A percentile compares a stretch with the other conserved stretches of the same genome.
Evolutionary conservation across 2,888 invertebrate genomes (phyloP).

Genomic region (Macaria liturata): DNA sequence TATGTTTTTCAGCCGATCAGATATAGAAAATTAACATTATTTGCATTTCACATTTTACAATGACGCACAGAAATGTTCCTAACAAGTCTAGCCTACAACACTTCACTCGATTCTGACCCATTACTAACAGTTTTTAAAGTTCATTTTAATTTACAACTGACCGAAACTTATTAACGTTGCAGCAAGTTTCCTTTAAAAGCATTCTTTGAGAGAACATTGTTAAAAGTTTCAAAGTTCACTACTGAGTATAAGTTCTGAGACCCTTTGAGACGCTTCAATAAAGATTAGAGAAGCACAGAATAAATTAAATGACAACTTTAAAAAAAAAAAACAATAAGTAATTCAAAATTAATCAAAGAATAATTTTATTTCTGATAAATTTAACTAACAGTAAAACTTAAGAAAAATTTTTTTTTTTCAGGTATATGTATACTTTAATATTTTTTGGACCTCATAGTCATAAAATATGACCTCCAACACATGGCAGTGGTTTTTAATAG

Average conservation of each 20-base stretch:
- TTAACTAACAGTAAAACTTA: too few species aligned
- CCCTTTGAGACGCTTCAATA: conserved; percentile 7
- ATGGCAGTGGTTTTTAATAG: too few species aligned
- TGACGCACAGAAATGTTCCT: background rate
- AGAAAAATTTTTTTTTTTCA: too few species aligned
- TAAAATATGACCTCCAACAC: too few species aligned
- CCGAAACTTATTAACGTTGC: conserved; percentile 11
- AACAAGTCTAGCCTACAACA: background rate
- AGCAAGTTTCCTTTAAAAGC: conserved; percentile 10
- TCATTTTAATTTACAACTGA: conserved; percentile 6
- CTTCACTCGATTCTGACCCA: background rate
- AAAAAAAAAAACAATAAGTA: too few species aligned
- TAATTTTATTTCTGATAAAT: too few species aligned
- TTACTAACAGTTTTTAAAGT: background rate
- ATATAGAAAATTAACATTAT: too few species aligned
- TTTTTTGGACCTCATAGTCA: too few species aligned
- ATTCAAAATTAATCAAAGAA: too few species aligned
- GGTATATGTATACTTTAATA: too few species aligned
- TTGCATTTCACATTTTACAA: background rate
- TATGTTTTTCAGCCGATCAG: too few species aligned
- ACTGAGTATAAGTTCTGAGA: conserved; percentile 3
- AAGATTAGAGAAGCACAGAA: conserved; percentile 1
- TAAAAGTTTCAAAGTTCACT: conserved; percentile 18
- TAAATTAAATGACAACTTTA: background rate
- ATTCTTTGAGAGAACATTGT: conserved; percentile 19